Base-by-base conservation (phyloP, 2,797 vertebrate genomes). In the Ctenochaetus hawaiiensis region DNA sequence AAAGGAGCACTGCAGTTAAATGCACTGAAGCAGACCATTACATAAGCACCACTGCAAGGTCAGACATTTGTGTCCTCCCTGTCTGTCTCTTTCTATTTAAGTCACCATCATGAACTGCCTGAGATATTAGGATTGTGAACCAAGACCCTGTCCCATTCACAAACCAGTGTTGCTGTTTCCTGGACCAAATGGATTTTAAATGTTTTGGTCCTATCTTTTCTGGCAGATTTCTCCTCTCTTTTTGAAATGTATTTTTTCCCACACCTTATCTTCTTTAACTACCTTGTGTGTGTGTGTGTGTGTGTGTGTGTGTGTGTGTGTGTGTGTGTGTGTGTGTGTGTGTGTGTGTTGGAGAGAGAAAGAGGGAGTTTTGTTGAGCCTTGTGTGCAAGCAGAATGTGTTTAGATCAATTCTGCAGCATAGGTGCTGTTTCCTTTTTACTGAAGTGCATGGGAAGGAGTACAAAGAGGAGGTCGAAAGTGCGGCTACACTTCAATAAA, bases 21-120 rank as follows among this genome's bases (percentile, higher is more conserved):
- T 91, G 91, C 88, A 93, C 89, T 93, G 89, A 93, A 93, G 92
- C 91, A 92, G 89, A 91, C 91, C 87, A 85, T 94, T 93, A 92
- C 91, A 93, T 93, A 93, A 94, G 92, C 90, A 85, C 87, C 83
- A 88, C 92, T 91, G 90, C 92, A 93, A 93, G 93, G 93, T 93
- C 90, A 90, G 91, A 91, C 89, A 91, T 91, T 90, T 92, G 86
- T 87, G 87, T 89, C 89, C 89, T 88, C 85, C 78, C 83, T 85
- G 78, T 87, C 87, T 84, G 82, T 88, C 86, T 92, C 82, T 80
- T 83, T 85, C 77, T 80, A 80, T 92, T 87, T 87, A 86, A 91
- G 74, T 93, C 91, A 89, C 86, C 87, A 77, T 89, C 84, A 80
- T 88, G 88, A 91, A 89, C 72, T 52, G 77, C 85, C 78, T 83